These are phyloP conservation scores for Pseudomyrmex gracilis DNA, from an alignment of 1,140 invertebrate genomes.

Conservation along the genomic window DNA sequence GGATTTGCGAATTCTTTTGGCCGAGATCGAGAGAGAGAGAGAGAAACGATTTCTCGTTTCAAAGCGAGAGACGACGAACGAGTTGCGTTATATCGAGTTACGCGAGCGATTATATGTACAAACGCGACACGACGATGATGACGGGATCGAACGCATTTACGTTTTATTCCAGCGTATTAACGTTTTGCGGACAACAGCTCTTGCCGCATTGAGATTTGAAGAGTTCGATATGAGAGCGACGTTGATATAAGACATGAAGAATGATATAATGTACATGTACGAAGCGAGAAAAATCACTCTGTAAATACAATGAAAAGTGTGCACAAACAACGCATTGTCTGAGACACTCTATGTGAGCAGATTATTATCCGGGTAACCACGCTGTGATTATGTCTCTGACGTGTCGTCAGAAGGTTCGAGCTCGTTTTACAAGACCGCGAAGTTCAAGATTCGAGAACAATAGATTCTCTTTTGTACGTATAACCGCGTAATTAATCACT, in stretches of 20 bases:
- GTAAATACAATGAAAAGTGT: background rate
- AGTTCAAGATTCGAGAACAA: slow-evolving; percentile 28
- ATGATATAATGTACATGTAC: too few relatives aligned
- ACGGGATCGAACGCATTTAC: background rate
- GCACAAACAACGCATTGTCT: too few relatives aligned
- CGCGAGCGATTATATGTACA: background rate
- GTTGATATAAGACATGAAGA: background rate
- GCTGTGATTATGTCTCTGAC: slow-evolving; percentile 29
- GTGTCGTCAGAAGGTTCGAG: slow-evolving; percentile 59
- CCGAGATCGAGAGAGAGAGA: background rate
- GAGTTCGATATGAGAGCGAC: background rate
- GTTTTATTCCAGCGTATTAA: background rate
- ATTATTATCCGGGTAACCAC: slow-evolving; percentile 30
- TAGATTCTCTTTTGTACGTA: slow-evolving; percentile 16
- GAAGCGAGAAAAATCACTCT: background rate
- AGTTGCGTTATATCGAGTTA: background rate
- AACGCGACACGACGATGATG: too few relatives aligned
- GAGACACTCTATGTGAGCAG: slow-evolving; percentile 15
- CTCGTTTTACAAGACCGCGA: slow-evolving; percentile 26
- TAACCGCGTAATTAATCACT: slow-evolving; percentile 22
- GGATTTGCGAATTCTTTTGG: slow-evolving; percentile 45
- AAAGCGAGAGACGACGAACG: background rate
- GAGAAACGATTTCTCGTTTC: background rate
- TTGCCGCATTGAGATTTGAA: background rate
- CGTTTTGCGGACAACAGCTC: background rate